Evolutionary conservation across 2,888 invertebrate species (phyloP), one percentile per base, ranked within the genome.

Genomic region (Meghimatium bilineatum): DNA sequence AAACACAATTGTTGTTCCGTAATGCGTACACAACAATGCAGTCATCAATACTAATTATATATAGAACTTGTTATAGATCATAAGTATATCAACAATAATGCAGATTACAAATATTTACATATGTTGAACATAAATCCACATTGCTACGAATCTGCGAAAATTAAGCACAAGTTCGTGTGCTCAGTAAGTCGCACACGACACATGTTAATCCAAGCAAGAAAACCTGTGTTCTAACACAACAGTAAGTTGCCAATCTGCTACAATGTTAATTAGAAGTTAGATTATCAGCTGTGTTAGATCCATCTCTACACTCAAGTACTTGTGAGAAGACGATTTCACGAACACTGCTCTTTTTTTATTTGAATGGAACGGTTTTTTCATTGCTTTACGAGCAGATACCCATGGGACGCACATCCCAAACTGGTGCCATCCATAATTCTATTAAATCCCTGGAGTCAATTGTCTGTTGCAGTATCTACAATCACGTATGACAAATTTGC

Each of bases 391-490:
- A 32, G 26, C 63, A 66, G n/a, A 49, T 78, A 78, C 78, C 78
- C 78, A 29, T 3, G 78, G 67, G 78, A 78, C 78, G 49, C 32
- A 29, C 78, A n/a, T 66, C 44, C 78, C 78, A 67, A 78, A 78
- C 63, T 63, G 78, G 29, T 38, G 78, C 66, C 78, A 38, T 63
- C 78, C 44, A 82, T 85, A 82, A 82, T 82, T 82, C 82, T 75
- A 79, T 82, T 79, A 82, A 76, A 80, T 69, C n/a, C 82, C 83
- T 32, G 38, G 85, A 80, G 83, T 60, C 74, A 63, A 52, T 60
- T 71, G 34, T 69, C 78, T 67, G 34, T n/a, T 78, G 76, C 60
- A 60, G 36, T 34, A 76, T 56, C 76, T 76, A 60, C 52, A 60
- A 52, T 34, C 76, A 36, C 32, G 60, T 23, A 32, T n/a, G 34